phyloP scores from a whole-genome alignment of 2,888 invertebrate species.

The Choristoneura rosaceana region DNA sequence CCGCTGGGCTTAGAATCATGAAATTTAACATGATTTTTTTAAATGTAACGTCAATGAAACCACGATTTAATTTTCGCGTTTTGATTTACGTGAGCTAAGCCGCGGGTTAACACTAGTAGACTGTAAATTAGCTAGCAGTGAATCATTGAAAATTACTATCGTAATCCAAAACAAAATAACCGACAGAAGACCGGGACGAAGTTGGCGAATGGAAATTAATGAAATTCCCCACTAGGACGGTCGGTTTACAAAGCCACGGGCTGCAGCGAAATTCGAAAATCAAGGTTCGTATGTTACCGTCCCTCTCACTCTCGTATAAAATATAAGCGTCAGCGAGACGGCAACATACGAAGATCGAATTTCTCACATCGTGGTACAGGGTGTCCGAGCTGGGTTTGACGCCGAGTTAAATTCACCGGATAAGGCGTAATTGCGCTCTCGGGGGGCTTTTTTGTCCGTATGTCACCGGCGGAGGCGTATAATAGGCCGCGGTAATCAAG shows the following conservation, averaged over 20 bases:
- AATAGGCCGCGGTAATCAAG: conserved; percentile 19
- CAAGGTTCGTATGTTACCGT: too few relatives aligned
- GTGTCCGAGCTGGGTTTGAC: conserved; percentile 45
- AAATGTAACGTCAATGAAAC: too few relatives aligned
- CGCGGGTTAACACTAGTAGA: too few relatives aligned
- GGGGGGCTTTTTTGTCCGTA: conserved; percentile 22
- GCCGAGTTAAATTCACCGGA: conserved; percentile 49
- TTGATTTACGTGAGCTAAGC: too few relatives aligned
- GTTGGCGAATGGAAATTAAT: conserved; percentile 77
- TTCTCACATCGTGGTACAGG: too few relatives aligned
- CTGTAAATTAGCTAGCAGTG: not conserved
- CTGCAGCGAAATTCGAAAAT: too few relatives aligned
- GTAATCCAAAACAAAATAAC: conserved; percentile 62
- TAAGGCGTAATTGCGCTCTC: conserved; percentile 35
- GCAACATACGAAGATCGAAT: too few relatives aligned
- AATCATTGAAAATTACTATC: conserved; percentile 46
- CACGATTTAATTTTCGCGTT: too few relatives aligned
- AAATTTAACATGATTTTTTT: too few relatives aligned
- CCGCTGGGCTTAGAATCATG: too few relatives aligned
- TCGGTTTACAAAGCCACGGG: conserved; percentile 59
- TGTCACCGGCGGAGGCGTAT: conserved; percentile 10
- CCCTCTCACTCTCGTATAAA: too few relatives aligned
- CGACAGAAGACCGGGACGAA: conserved; percentile 56
- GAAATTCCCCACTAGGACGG: conserved; percentile 65
- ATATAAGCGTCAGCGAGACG: too few relatives aligned